phyloP scores from a whole-genome alignment of 2,113 vertebrate species.

The Psittacara wagleri region DNA sequence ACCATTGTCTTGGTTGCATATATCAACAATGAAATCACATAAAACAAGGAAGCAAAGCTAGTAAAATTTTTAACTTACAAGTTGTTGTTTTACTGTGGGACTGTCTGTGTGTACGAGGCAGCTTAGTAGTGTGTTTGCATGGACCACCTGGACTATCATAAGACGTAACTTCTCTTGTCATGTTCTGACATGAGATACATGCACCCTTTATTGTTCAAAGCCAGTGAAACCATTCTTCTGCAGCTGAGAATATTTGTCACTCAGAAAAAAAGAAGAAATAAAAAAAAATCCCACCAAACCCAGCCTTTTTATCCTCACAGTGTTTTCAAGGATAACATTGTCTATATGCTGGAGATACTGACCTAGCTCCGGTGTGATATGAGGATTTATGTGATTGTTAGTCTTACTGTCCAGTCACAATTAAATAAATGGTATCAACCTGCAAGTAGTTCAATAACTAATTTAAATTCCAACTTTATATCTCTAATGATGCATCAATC shows the following conservation, averaged over 20 bases:
- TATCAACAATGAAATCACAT: not conserved
- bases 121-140: not conserved
- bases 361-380: not conserved
- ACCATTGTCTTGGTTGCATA: not conserved
- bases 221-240: not conserved
- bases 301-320: not conserved
- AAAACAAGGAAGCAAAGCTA: not conserved
- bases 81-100: not conserved
- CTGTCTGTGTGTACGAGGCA: not conserved
- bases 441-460: conserved; percentile 71
- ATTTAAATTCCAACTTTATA: conserved; percentile 66
- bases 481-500: conserved; percentile 55
- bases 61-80: not conserved
- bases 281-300: not conserved
- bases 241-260: not conserved
- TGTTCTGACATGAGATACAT: not conserved
- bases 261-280: not conserved
- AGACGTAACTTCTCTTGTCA: too few species aligned
- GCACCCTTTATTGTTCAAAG: not conserved
- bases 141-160: not conserved
- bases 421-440: conserved; percentile 1
- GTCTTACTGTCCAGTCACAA: not conserved
- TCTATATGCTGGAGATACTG: not conserved
- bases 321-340: not conserved
- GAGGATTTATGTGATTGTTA: conserved; percentile 52